Percentiles rank a stretch among this genome's conserved stretches.
These are phyloP conservation scores for Melanotaenia trifasciata DNA, from an alignment of 2,797 vertebrate genomes.

Conservation along the genomic window DNA sequence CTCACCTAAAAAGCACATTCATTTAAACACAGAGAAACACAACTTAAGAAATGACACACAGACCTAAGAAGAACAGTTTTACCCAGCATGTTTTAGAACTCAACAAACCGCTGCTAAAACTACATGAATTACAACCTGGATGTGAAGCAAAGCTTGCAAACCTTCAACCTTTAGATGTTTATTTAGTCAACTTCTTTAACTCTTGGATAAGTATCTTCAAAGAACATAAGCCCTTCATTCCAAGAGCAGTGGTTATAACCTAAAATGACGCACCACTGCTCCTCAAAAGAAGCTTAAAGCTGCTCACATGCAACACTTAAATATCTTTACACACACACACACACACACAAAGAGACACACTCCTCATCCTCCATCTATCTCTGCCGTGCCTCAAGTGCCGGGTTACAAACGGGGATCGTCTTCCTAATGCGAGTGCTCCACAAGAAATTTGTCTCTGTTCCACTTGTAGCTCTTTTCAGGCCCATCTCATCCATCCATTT, in stretches of 20 bases:
- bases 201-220: slow-evolving; percentile 51
- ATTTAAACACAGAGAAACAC: not conserved
- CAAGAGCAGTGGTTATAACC: slow-evolving; percentile 33
- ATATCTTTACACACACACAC: slow-evolving; percentile 35
- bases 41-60: not conserved
- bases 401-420: slow-evolving; percentile 69
- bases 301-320: slow-evolving; percentile 36
- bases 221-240: slow-evolving; percentile 44
- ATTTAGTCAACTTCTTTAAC: slow-evolving; percentile 61
- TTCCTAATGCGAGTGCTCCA: slow-evolving; percentile 53
- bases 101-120: slow-evolving; percentile 2
- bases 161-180: slow-evolving; percentile 55
- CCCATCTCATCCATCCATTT: slow-evolving; percentile 35
- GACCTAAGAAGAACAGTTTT: slow-evolving; percentile 2
- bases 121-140: slow-evolving; percentile 10
- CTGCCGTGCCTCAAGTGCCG: slow-evolving; percentile 51
- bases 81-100: slow-evolving; percentile 3
- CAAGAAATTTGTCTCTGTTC: slow-evolving; percentile 56
- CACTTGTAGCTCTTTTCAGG: slow-evolving; percentile 53
- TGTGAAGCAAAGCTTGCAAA: slow-evolving; percentile 45
- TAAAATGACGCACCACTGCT: slow-evolving; percentile 39
- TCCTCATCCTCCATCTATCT: slow-evolving; percentile 48
- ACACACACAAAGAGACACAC: slow-evolving; percentile 24
- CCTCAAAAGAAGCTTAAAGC: slow-evolving; percentile 52
- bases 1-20: not conserved